Percentiles rank a stretch among this genome's conserved stretches.
These are phyloP conservation scores for Apostichopus leukothele DNA, from an alignment of 53 echinoderm and acorn worm genomes.

Conservation along the genomic window DNA sequence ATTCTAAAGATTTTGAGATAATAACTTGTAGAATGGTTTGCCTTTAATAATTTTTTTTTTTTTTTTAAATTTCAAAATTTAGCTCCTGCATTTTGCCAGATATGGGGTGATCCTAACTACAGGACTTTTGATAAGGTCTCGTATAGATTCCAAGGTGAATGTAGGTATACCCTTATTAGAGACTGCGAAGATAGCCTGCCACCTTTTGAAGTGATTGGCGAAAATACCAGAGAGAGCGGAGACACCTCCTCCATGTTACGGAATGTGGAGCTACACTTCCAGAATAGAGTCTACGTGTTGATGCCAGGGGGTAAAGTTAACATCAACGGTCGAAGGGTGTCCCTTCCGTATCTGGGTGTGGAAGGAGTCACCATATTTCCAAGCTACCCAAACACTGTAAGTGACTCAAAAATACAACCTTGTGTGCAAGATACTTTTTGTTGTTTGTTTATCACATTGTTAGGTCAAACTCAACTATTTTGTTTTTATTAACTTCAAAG, in stretches of 20 bases:
- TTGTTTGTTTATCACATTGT: too few relatives aligned
- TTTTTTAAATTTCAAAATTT: not conserved
- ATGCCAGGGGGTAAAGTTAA: slow-evolving; percentile 32
- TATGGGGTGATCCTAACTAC: slow-evolving; percentile 74
- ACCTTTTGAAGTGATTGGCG: slow-evolving; percentile 45
- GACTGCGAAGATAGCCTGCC: slow-evolving; percentile 17
- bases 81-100: slow-evolving; percentile 61
- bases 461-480: too few relatives aligned
- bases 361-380: slow-evolving; percentile 59
- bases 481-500: too few relatives aligned
- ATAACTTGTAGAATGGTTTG: too few relatives aligned
- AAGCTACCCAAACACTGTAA: slow-evolving; percentile 52
- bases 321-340: slow-evolving; percentile 53
- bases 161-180: slow-evolving; percentile 55
- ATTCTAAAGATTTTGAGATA: too few relatives aligned
- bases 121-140: slow-evolving; percentile 56
- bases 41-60: too few relatives aligned
- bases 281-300: slow-evolving; percentile 37
- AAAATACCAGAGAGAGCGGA: slow-evolving; percentile 49
- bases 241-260: slow-evolving; percentile 47
- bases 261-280: slow-evolving; percentile 48
- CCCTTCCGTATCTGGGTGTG: slow-evolving; percentile 41
- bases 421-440: too few relatives aligned
- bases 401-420: not conserved
- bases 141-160: slow-evolving; percentile 76